Base-by-base conservation (phyloP, 1,140 invertebrate genomes). In the Megalopta genalis region DNA sequence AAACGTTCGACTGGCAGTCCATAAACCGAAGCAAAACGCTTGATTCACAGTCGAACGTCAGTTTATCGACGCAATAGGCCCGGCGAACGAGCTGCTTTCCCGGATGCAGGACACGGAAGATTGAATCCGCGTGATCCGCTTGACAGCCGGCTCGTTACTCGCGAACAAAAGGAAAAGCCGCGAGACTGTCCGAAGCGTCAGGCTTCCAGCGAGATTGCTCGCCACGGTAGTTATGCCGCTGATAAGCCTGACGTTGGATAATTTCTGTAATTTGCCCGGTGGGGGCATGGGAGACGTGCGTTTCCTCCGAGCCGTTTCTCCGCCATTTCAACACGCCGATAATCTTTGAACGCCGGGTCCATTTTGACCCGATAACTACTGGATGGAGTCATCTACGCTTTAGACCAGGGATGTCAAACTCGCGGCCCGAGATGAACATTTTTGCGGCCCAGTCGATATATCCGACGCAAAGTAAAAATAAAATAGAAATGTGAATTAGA, bases 51-150 rank as follows among this genome's bases (percentile, higher is more conserved):
- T 12, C 10, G 42, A 46, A 46, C 42, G 10, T 10, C 12, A 46
- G 42, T 2, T 14, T 46, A 46, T 46, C 42, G 42, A 21, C 49
- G 49, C 10, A 72, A 78, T 42, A 60, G 7, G 14, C 21, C 69
- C 54, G 18, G 69, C 12, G 60, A 37, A 27, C 79, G 64, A 49
- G 42, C 57, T 66, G 49, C 74, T 82, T 79, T 84, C 82, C 69
- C 69, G 75, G 80, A 78, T 52, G 37, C 59, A 59, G 27, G 21
- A 57, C n/a, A 73, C 60, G 70, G 68, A 79, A 82, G 68, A 82
- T 82, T 62, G 76, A 72, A 49, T 67, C 66, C 57, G 66, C 62
- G 52, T 32, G 12, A 23, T 37, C n/a, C 66, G 42, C 66, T 52
- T 12, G 18, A 37, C 23, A 2, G 42, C 8, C 49, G 5, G 9